A percentile compares a stretch with the other conserved stretches of the same genome.
Conservation (phyloP, 2,888 invertebrate genomes). For the Luffia ferchaultella region DNA sequence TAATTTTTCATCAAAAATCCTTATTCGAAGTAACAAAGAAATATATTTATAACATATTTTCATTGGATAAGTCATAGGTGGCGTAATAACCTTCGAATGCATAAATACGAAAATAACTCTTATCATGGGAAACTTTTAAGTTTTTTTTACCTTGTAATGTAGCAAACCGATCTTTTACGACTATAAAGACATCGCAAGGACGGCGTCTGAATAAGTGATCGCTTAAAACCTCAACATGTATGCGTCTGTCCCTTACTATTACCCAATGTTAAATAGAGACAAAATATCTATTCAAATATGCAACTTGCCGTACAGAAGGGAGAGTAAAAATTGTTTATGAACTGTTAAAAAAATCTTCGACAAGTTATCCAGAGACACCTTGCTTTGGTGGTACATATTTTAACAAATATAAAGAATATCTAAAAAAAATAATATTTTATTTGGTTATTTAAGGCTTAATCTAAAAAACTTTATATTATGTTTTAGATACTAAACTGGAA, state of each 20-base stretch:
- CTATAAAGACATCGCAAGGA: neutral
- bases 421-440: too few relatives aligned
- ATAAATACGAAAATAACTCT: neutral
- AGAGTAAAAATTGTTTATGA: neutral
- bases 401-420: too few relatives aligned
- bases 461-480: too few relatives aligned
- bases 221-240: conserved; percentile 1
- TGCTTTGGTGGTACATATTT: too few relatives aligned
- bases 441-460: too few relatives aligned
- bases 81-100: neutral
- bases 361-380: too few relatives aligned
- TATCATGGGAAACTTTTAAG: neutral
- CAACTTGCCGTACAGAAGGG: neutral
- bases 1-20: too few relatives aligned
- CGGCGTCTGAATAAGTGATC: conserved; percentile 6
- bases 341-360: too few relatives aligned
- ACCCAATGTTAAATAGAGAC: neutral
- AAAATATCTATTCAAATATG: neutral
- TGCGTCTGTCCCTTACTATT: neutral
- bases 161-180: neutral
- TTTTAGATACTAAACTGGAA: too few relatives aligned
- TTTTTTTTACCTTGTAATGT: neutral
- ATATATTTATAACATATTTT: neutral
- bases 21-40: neutral
- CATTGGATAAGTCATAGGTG: neutral